A percentile compares a stretch with the other conserved stretches of the same genome.
phyloP scores from a whole-genome alignment of 1,140 invertebrate genomes.

The Melitaea cinxia region DNA sequence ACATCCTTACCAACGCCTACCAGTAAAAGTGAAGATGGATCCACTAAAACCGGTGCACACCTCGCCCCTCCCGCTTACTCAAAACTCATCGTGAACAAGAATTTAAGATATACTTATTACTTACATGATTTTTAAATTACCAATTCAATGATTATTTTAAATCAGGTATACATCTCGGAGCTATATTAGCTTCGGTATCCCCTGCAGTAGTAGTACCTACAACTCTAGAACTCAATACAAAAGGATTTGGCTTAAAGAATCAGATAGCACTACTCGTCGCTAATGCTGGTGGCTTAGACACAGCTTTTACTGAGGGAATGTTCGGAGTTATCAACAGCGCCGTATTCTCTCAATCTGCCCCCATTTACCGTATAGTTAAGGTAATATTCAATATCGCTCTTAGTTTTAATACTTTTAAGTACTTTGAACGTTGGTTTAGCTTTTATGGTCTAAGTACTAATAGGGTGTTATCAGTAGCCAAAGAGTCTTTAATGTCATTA shows the following conservation, averaged over 20 bases:
- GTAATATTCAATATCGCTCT: slow-evolving; percentile 42
- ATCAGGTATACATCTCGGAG: slow-evolving; percentile 88
- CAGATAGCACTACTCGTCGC: slow-evolving; percentile 96
- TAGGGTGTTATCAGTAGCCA: slow-evolving; percentile 30
- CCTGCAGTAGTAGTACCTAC: slow-evolving; percentile 97
- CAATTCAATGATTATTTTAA: slow-evolving; percentile 8
- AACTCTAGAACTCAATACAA: slow-evolving; percentile 88
- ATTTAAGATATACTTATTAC: too few relatives aligned
- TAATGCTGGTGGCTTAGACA: slow-evolving; percentile 91
- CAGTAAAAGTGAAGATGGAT: too few relatives aligned
- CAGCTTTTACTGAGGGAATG: slow-evolving; percentile 94
- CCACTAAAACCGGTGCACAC: too few relatives aligned
- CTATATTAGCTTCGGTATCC: slow-evolving; percentile 94
- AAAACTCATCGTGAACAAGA: too few relatives aligned
- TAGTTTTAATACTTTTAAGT: slow-evolving; percentile 30
- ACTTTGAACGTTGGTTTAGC: slow-evolving; percentile 10
- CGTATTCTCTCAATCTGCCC: slow-evolving; percentile 88
- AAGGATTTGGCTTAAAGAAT: slow-evolving; percentile 93
- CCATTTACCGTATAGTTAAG: slow-evolving; percentile 80
- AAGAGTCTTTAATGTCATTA: slow-evolving; percentile 17
- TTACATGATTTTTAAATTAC: too few relatives aligned
- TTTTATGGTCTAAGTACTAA: slow-evolving; percentile 25
- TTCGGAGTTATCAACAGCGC: slow-evolving; percentile 93
- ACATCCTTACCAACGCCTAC: too few relatives aligned
- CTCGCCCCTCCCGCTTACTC: too few relatives aligned